Base-by-base conservation (phyloP, 1,140 invertebrate genomes). In the Hylaeus anthracinus region DNA sequence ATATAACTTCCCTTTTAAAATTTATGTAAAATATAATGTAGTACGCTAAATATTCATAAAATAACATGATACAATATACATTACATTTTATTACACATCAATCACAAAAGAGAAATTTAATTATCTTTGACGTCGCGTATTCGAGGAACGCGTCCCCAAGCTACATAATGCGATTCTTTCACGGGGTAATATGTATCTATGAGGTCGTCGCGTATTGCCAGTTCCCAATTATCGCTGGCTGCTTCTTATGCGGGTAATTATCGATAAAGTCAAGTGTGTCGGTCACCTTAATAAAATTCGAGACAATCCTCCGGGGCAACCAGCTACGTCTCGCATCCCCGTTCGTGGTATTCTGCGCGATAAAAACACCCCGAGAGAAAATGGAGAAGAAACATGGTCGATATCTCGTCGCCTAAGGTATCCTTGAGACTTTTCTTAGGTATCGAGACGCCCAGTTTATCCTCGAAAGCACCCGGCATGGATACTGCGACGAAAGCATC, bases 141-240 rank as follows among this genome's bases (percentile, higher is more conserved):
- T n/a, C 43, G 15, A 26, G 14, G 60, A 73, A 80, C 77, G 71
- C 45, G 43, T 43, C 51, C 39, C 43, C 51, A 39, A 43, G 70
- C 58, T 65, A 53, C 76, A 89, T 88, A 89, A 89, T 84, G 83
- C 88, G 41, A 80, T 87, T 89, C 88, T 88, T 89, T 88, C 87
- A 88, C 81, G 60, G 45, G 26, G 14, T 43, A 10, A 26, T 26
- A 26, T 26, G 26, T 85, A 83, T 85, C 86, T 79, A 41, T 78
- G 79, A 84, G 85, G 86, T 87, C 85, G 75, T 75, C 56, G 77
- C 51, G 83, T 87, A 86, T 86, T 72, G 71, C 75, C 70, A 51
- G 51, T 75, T 72, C 56, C 39, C 51, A 61, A 51, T 80, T 83
- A 83, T 87, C 73, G 56, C 14, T 71, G 82, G 79, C 64, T 14